phyloP scores from a whole-genome alignment of 1,140 invertebrate species.

The Drosophila burlai region DNA sequence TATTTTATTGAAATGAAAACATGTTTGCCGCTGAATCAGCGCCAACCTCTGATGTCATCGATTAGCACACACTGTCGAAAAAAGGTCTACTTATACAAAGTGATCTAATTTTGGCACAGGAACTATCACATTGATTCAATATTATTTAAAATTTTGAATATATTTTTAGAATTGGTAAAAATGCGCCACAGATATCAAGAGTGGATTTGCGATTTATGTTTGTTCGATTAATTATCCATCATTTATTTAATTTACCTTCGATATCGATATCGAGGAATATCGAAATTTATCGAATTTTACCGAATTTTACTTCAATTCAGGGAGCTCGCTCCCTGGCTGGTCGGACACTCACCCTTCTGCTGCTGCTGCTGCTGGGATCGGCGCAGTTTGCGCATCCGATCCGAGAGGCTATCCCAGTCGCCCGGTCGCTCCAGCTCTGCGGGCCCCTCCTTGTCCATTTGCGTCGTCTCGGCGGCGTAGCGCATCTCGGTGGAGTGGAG shows the following conservation, averaged over 20 bases:
- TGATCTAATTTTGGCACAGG: constrained; percentile 1
- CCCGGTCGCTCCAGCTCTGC: constrained; percentile 87
- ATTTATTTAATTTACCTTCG: too few relatives aligned
- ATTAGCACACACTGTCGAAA: constrained; percentile 8
- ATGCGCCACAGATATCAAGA: not conserved
- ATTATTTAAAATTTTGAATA: not conserved
- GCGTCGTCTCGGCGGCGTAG: constrained; percentile 91
- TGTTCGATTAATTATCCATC: too few relatives aligned
- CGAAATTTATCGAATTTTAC: too few relatives aligned
- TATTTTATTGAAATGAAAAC: constrained; percentile 20
- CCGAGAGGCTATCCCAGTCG: constrained; percentile 91
- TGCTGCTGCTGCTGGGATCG: constrained; percentile 86
- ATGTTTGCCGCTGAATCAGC: constrained; percentile 10
- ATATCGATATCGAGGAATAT: too few relatives aligned
- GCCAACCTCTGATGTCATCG: constrained; percentile 4
- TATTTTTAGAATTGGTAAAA: not conserved
- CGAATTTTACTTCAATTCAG: too few relatives aligned
- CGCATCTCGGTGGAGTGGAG: constrained; percentile 91
- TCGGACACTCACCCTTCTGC: constrained; percentile 76
- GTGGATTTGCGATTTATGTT: too few relatives aligned
- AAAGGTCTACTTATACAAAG: not conserved
- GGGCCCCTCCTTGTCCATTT: constrained; percentile 89
- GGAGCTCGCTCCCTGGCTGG: not conserved
- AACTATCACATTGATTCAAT: too few relatives aligned
- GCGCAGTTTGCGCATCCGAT: constrained; percentile 89